phyloP scores from a whole-genome alignment of 2,113 vertebrate genomes.

The Lampris incognitus region DNA sequence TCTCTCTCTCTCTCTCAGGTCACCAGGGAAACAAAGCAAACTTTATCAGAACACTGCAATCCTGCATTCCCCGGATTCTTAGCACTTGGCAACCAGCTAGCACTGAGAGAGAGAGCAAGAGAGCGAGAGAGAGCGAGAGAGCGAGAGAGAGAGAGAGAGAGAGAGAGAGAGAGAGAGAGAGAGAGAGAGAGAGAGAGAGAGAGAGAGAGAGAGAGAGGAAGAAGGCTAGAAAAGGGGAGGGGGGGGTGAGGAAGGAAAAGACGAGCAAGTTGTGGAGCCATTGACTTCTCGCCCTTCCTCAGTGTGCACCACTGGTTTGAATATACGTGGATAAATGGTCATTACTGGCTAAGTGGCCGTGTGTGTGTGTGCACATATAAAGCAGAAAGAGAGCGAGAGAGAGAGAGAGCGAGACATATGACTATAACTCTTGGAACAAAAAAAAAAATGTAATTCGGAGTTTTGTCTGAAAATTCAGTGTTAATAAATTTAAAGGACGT shows the following conservation, averaged over 20 bases:
- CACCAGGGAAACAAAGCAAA: constrained; percentile 96
- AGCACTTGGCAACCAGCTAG: constrained; percentile 88
- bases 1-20: constrained; percentile 86
- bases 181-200: constrained; percentile 4
- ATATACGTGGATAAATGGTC: constrained; percentile 23
- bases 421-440: too few species aligned
- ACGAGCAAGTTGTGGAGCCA: constrained; percentile 42
- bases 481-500: too few species aligned
- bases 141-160: constrained; percentile 32
- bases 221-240: neutral
- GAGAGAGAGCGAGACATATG: neutral
- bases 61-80: constrained; percentile 96
- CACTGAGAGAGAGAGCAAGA: constrained; percentile 67
- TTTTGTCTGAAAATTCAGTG: too few species aligned
- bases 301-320: constrained; percentile 13
- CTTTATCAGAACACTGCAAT: constrained; percentile 92
- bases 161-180: constrained; percentile 17
- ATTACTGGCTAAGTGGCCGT: neutral
- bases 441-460: too few species aligned
- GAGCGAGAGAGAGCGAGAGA: constrained; percentile 17
- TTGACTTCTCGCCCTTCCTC: constrained; percentile 5
- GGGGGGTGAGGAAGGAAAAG: constrained; percentile 21
- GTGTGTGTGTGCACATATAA: neutral
- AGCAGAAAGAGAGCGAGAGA: neutral
- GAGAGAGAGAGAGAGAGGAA: constrained; percentile 5